Evolutionary conservation across 2,113 vertebrate genomes (phyloP).

Genomic region (Sterna hirundo): DNA sequence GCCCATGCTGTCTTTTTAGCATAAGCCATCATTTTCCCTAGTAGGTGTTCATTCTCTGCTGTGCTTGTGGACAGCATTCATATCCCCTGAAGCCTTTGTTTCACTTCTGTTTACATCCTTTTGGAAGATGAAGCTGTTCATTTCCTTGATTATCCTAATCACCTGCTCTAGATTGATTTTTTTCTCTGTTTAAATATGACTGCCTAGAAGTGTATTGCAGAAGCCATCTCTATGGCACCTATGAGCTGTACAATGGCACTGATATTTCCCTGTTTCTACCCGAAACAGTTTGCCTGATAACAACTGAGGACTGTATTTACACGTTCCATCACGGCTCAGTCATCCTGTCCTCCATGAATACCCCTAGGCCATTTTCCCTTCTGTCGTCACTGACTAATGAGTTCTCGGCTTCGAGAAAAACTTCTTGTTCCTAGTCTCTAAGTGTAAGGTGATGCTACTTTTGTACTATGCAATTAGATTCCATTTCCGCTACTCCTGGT

Average conservation of each 20-base stretch:
- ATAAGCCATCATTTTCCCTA: neutral
- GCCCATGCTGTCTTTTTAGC: neutral
- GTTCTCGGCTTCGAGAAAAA: neutral
- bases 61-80: neutral
- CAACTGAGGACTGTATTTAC: neutral
- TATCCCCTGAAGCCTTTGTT: neutral
- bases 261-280: neutral
- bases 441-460: neutral
- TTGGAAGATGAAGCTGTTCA: neutral
- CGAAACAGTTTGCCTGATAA: neutral
- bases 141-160: neutral
- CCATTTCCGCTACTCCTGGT: neutral
- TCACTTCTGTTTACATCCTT: neutral
- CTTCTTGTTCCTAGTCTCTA: neutral
- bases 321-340: neutral
- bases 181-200: neutral
- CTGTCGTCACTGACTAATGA: slow-evolving; percentile 20
- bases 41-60: neutral
- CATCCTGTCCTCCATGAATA: neutral
- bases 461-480: neutral
- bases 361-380: neutral
- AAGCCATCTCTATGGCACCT: neutral
- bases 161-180: neutral
- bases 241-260: neutral
- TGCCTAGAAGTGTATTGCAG: neutral